Conservation (phyloP, 1,140 invertebrate species). For the Metopolophium dirhodum region DNA sequence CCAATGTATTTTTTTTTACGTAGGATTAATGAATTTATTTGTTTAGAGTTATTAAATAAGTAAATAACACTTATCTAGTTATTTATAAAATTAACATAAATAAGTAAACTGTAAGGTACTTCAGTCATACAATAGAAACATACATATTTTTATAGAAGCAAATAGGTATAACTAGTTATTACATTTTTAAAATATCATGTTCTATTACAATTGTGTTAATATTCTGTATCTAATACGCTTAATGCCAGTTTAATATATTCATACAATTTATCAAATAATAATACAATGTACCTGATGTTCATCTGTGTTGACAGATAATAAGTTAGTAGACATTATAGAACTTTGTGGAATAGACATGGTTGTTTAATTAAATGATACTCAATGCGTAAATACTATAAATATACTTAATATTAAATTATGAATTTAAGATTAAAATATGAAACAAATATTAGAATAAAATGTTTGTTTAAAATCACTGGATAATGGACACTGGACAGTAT, state of each 20-base stretch:
- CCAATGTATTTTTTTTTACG: neutral
- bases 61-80: neutral
- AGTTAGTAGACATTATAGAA: neutral
- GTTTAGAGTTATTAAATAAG: neutral
- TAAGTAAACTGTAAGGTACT: neutral
- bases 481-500: neutral
- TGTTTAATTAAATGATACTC: neutral
- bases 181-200: neutral
- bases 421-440: neutral
- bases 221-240: neutral
- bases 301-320: conserved; percentile 22
- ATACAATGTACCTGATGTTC: neutral
- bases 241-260: neutral
- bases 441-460: neutral
- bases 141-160: neutral
- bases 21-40: neutral
- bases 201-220: neutral
- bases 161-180: neutral
- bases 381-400: neutral
- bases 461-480: neutral
- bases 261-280: neutral
- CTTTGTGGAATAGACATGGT: neutral
- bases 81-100: neutral
- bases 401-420: neutral
- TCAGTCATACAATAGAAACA: neutral